Conservation (phyloP, 1,140 invertebrate genomes). For the Caenorhabditis tropicalis region DNA sequence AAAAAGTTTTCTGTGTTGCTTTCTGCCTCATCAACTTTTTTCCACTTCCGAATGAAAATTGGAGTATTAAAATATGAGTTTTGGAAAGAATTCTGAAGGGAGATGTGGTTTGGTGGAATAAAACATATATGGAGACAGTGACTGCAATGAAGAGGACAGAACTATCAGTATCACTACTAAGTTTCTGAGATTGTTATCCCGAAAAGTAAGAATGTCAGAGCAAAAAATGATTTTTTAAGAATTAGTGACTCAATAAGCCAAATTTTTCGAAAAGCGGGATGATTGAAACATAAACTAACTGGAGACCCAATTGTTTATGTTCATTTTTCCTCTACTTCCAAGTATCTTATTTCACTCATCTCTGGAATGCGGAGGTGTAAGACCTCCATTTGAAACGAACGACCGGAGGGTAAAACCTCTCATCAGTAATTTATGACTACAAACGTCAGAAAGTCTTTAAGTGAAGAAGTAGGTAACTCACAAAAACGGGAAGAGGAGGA, state of each 20-base stretch:
- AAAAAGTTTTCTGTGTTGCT: background rate
- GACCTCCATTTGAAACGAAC: background rate
- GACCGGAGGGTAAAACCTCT: background rate
- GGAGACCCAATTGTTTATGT: background rate
- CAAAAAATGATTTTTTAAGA: too few species aligned
- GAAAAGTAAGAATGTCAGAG: too few species aligned
- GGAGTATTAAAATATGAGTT: background rate
- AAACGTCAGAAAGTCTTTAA: background rate
- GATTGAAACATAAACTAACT: background rate
- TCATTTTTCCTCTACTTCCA: background rate
- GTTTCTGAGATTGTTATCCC: too few species aligned
- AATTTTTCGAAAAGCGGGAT: too few species aligned
- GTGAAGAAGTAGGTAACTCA: background rate
- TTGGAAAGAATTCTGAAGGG: too few species aligned
- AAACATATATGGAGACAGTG: too few species aligned
- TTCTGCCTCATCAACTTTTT: background rate
- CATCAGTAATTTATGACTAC: constrained; percentile 11
- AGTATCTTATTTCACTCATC: background rate
- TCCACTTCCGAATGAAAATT: background rate
- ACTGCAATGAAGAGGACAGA: too few species aligned
- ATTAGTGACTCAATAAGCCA: too few species aligned
- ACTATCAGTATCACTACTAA: too few species aligned
- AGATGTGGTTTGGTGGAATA: too few species aligned
- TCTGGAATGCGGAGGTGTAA: background rate
- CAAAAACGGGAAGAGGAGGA: background rate